Evolutionary conservation across 2,797 vertebrate species (phyloP), one percentile per base, ranked within the genome.

Genomic region (Geotrypetes seraphini): DNA sequence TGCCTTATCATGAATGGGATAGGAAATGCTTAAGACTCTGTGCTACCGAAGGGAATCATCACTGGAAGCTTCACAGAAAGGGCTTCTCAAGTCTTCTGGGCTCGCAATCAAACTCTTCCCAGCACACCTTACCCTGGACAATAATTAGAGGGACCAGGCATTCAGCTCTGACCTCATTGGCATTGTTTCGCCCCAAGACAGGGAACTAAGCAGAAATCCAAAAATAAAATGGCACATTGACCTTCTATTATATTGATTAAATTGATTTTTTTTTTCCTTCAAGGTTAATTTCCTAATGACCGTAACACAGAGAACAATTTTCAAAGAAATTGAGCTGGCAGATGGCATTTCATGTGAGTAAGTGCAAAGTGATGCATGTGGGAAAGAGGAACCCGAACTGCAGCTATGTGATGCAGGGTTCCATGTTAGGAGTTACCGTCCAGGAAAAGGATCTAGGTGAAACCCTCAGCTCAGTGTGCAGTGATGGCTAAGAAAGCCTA

Each of bases 121-220:
- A 28, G 16, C 8, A 2, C 33, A 6, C 19, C 4, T 44, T 43
- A 39, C 5, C 6, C 22, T 12, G 5, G 25, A 12, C 1, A 2
- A 37, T 16, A 33, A 49, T 56, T 30, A 41, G 13, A 0, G 24
- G 47, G 33, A 39, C 26, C 42, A 11, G 21, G 18, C 36, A 37
- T 42, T 15, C 39, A 30, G 14, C 40, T 56, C 42, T 54, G 50
- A 60, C 41, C 54, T 52, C 39, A 45, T 4, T 49, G 33, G 39
- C 54, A 68, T 63, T 70, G 57, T 68, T 63, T 29, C 39, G 8
- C 43, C 50, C 49, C 55, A 61, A 50, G 47, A 52, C 63, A 38
- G 36, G 54, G 59, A 63, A 34, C 47, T 53, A 43, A 34, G 30
- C 32, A 29, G 18, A 7, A 32, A 7, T 38, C 32, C 56, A 60